Evolutionary conservation across 2,797 vertebrate genomes (phyloP).

Genomic region (Pantherophis alleghaniensis): DNA sequence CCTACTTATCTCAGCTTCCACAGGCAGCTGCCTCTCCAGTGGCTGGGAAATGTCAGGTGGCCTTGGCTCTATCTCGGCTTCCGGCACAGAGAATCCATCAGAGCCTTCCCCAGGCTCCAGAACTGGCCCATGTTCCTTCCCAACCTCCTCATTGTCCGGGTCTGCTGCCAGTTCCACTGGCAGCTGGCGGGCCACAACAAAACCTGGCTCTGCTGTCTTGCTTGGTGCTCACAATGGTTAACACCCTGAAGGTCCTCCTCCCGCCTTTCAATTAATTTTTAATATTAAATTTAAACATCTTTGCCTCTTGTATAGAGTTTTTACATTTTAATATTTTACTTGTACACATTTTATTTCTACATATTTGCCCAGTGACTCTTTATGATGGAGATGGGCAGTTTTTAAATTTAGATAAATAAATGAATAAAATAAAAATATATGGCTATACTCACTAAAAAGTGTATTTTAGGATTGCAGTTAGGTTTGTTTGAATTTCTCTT

Average conservation of each 20-base stretch:
- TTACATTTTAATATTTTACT: not conserved
- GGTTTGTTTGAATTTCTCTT: not conserved
- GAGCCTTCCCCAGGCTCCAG: no score
- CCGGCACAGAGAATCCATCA: no score
- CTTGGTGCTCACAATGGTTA: not conserved
- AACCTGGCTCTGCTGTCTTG: not conserved
- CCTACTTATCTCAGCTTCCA: no score
- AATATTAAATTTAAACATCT: not conserved
- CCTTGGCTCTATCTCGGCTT: no score
- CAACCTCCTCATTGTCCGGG: no score
- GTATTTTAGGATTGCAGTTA: not conserved
- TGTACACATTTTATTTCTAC: not conserved
- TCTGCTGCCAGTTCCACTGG: no score
- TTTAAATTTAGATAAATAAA: not conserved
- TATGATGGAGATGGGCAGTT: not conserved
- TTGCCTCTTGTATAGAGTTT: not conserved
- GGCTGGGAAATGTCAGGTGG: no score
- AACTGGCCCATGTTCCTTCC: no score
- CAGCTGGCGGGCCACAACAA: not conserved
- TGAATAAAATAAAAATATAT: not conserved
- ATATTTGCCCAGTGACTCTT: not conserved
- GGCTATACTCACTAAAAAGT: not conserved
- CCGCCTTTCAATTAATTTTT: not conserved
- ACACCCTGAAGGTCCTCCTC: not conserved
- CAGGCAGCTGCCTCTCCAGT: no score